A percentile compares a stretch with the other conserved stretches of the same genome.
phyloP scores from a whole-genome alignment of 2,113 vertebrate genomes.

The Hippoglossus stenolepis region DNA sequence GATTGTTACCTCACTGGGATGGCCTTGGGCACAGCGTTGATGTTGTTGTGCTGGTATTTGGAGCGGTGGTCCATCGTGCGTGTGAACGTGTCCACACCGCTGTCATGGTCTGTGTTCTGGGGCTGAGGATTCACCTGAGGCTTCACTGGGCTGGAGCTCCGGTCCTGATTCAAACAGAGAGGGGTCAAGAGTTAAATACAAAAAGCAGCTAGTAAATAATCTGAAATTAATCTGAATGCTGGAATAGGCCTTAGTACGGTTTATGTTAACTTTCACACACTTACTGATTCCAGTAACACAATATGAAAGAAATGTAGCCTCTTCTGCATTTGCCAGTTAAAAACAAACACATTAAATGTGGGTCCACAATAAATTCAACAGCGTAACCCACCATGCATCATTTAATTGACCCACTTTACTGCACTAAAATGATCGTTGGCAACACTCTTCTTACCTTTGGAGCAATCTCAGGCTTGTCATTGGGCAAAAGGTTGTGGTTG shows the following conservation, averaged over 20 bases:
- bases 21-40: conserved; percentile 92
- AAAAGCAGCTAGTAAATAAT: too few relatives aligned
- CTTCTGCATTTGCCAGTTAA: too few relatives aligned
- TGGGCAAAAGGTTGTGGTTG: conserved; percentile 97
- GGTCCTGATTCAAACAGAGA: conserved; percentile 51
- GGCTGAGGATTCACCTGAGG: conserved; percentile 83
- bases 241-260: too few relatives aligned
- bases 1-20: conserved; percentile 92
- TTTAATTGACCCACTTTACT: neutral
- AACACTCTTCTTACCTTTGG: conserved; percentile 74
- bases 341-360: too few relatives aligned
- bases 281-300: too few relatives aligned
- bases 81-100: conserved; percentile 89
- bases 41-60: conserved; percentile 93
- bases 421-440: too few relatives aligned
- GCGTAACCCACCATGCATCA: neutral
- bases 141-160: conserved; percentile 83
- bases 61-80: conserved; percentile 88
- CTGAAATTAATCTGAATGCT: too few relatives aligned
- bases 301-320: too few relatives aligned
- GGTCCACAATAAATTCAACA: neutral
- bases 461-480: conserved; percentile 88
- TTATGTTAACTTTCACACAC: too few relatives aligned
- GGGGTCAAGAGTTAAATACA: neutral
- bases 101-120: conserved; percentile 86